Evolutionary conservation across 2,888 invertebrate species (phyloP).

Genomic region (Cephonodes hylas): DNA sequence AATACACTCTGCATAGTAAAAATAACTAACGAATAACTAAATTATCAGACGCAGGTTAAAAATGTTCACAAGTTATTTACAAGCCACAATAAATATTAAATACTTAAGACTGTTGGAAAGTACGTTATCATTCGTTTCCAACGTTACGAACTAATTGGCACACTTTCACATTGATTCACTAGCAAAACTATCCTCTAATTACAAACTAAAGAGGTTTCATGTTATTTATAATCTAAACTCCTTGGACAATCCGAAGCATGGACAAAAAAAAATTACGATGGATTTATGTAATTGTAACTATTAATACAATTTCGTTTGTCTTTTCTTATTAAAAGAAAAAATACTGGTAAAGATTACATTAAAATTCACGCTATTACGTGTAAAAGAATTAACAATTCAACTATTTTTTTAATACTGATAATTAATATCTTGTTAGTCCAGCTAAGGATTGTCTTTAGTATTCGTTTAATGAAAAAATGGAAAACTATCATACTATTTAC

Average conservation of each 20-base stretch:
- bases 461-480: slow-evolving; percentile 11
- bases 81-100: slow-evolving; percentile 69
- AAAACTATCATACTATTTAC: slow-evolving; percentile 30
- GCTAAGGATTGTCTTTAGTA: not conserved
- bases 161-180: slow-evolving; percentile 79
- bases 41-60: slow-evolving; percentile 41
- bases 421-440: not conserved
- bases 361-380: no score
- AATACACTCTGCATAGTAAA: no score
- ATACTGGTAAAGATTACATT: no score
- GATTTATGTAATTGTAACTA: no score
- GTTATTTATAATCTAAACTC: slow-evolving; percentile 35
- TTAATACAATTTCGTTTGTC: no score
- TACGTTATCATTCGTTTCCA: slow-evolving; percentile 38
- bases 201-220: slow-evolving; percentile 61
- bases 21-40: slow-evolving; percentile 37
- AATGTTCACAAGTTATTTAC: slow-evolving; percentile 53
- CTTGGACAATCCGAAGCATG: not conserved
- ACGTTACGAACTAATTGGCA: slow-evolving; percentile 73
- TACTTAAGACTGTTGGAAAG: slow-evolving; percentile 54
- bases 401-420: not conserved
- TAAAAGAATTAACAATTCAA: no score
- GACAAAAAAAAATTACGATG: not conserved
- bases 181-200: slow-evolving; percentile 73
- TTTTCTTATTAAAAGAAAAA: no score